A percentile compares a stretch with the other conserved stretches of the same genome.
phyloP scores from a whole-genome alignment of 2,113 vertebrate species.

The Lampris megalopsis region DNA sequence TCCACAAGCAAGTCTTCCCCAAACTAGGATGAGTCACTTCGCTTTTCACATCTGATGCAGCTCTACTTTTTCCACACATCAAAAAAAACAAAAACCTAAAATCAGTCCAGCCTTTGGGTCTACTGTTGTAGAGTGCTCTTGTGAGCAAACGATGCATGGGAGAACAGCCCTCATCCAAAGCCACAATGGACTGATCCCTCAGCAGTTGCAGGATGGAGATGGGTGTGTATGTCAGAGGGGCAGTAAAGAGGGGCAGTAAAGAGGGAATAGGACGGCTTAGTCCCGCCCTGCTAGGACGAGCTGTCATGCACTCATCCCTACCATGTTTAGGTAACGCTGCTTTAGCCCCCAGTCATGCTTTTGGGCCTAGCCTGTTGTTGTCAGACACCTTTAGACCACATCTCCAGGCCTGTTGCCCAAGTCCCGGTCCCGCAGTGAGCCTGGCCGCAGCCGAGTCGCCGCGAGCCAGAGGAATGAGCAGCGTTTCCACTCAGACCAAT shows the following conservation, averaged over 20 bases:
- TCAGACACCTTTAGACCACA: too few species aligned
- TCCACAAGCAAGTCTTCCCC: not conserved
- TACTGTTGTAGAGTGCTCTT: conserved; percentile 2
- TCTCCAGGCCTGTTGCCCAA: too few species aligned
- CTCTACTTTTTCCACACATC: not conserved
- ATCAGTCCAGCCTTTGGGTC: conserved; percentile 11
- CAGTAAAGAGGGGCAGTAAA: not conserved
- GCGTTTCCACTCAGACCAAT: too few species aligned
- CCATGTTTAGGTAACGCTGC: too few species aligned
- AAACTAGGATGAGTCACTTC: conserved; percentile 26
- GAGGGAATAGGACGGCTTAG: not conserved
- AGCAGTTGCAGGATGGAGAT: conserved; percentile 19
- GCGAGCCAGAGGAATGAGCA: too few species aligned
- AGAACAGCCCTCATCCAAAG: conserved; percentile 10
- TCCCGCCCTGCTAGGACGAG: too few species aligned
- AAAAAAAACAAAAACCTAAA: not conserved
- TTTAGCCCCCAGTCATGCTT: too few species aligned
- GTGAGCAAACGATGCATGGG: not conserved
- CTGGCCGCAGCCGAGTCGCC: too few species aligned
- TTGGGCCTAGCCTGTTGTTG: too few species aligned
- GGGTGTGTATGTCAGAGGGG: not conserved
- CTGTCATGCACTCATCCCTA: too few species aligned
- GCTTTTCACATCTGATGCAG: conserved; percentile 50
- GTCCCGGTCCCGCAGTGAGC: too few species aligned
- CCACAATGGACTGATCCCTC: not conserved